A percentile compares a stretch with the other conserved stretches of the same genome.
These are phyloP conservation scores for Drosophila ezoana DNA, from an alignment of 2,888 invertebrate species.

Conservation along the genomic window DNA sequence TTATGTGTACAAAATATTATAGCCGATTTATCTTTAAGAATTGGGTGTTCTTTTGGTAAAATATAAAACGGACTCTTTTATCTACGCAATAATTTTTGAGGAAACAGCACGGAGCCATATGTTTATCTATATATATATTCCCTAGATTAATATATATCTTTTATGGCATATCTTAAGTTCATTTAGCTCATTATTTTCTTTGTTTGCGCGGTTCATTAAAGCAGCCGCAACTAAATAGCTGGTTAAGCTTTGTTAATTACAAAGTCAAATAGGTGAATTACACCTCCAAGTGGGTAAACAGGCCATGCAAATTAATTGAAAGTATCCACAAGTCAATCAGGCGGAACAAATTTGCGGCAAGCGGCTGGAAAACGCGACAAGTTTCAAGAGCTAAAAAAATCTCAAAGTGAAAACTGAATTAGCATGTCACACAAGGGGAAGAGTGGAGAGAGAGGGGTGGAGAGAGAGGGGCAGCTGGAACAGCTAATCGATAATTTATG, in stretches of 20 bases:
- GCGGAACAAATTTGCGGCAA: constrained; percentile 48
- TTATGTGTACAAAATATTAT: background rate
- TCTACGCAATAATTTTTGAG: background rate
- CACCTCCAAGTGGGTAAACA: constrained; percentile 15
- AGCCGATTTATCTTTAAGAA: background rate
- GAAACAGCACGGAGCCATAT: no score
- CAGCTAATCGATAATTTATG: constrained; percentile 76
- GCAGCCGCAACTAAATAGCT: background rate
- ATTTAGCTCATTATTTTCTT: no score
- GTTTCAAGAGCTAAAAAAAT: constrained; percentile 33
- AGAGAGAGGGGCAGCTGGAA: constrained; percentile 6
- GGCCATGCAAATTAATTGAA: constrained; percentile 57
- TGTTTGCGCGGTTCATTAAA: background rate
- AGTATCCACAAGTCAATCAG: constrained; percentile 51
- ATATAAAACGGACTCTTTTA: no score
- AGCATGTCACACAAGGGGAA: constrained; percentile 56
- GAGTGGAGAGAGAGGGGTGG: background rate
- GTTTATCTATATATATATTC: no score
- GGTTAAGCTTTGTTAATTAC: constrained; percentile 8
- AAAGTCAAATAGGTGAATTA: constrained; percentile 1
- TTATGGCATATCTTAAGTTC: no score
- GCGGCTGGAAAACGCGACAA: constrained; percentile 50
- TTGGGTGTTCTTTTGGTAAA: no score
- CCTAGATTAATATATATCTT: no score
- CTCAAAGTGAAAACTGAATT: constrained; percentile 58